Evolutionary conservation across 2,797 vertebrate genomes (phyloP).

Genomic region (Limosa lapponica): DNA sequence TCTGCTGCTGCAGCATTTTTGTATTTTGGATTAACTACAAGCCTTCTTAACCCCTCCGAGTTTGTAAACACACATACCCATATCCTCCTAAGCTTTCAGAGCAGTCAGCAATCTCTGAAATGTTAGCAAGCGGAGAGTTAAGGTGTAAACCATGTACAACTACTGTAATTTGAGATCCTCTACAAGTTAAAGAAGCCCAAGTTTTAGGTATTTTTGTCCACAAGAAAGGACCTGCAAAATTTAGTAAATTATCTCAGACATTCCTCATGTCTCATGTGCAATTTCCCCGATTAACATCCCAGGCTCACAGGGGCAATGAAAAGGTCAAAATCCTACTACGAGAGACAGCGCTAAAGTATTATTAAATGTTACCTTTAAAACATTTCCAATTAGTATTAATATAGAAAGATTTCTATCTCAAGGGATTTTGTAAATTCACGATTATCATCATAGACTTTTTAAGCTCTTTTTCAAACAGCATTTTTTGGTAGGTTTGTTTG

Average conservation of each 20-base stretch:
- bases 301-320: not conserved
- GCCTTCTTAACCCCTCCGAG: conserved; percentile 46
- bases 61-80: not conserved
- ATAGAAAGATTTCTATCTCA: not conserved
- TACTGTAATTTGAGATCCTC: conserved; percentile 6
- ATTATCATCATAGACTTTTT: not conserved
- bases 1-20: conserved; percentile 56
- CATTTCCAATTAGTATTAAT: conserved; percentile 35
- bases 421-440: not conserved
- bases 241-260: conserved; percentile 23
- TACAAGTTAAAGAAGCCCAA: not conserved
- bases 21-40: conserved; percentile 56
- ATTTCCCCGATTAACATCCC: conserved; percentile 12
- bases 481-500: not conserved
- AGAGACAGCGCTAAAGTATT: conserved; percentile 22
- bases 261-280: conserved; percentile 1
- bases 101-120: not conserved
- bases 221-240: conserved; percentile 45
- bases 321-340: conserved; percentile 42
- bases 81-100: not conserved
- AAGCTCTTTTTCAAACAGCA: not conserved
- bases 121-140: conserved; percentile 41
- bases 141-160: not conserved
- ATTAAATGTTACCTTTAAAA: conserved; percentile 41
- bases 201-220: conserved; percentile 35